Conservation (phyloP, 2,888 invertebrate genomes). For the Pristionchus japonicus region DNA sequence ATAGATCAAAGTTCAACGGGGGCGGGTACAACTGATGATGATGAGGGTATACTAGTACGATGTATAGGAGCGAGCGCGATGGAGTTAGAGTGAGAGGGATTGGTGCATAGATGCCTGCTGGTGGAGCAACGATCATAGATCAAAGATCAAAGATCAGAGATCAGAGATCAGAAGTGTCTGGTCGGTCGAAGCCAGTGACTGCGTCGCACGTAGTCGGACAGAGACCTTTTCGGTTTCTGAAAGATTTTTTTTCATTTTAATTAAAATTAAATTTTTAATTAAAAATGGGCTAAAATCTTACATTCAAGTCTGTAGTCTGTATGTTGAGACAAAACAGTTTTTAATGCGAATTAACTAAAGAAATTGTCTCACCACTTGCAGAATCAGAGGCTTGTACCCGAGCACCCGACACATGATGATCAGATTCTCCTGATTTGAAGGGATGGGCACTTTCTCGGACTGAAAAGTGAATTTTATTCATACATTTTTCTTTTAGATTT, state of each 20-base stretch:
- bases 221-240: slow-evolving; percentile 5
- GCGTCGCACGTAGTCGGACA: not conserved
- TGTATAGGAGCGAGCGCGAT: no score
- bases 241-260: not conserved
- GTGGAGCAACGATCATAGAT: no score
- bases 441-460: slow-evolving; percentile 20
- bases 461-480: not conserved
- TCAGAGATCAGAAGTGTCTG: not conserved
- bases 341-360: not conserved
- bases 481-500: no score
- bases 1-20: not conserved
- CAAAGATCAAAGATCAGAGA: slow-evolving; percentile 7
- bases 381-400: not conserved
- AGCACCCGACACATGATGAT: slow-evolving; percentile 2
- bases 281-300: no score
- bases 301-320: no score
- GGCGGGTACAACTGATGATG: not conserved
- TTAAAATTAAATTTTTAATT: not conserved
- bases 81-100: not conserved
- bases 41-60: not conserved
- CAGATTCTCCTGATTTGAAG: not conserved
- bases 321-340: no score
- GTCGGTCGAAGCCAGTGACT: not conserved
- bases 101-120: slow-evolving; percentile 30
- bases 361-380: not conserved